Evolutionary conservation across 1,140 invertebrate species (phyloP), one percentile per base, ranked within the genome.

Genomic region (Sarcophaga peregrina): DNA sequence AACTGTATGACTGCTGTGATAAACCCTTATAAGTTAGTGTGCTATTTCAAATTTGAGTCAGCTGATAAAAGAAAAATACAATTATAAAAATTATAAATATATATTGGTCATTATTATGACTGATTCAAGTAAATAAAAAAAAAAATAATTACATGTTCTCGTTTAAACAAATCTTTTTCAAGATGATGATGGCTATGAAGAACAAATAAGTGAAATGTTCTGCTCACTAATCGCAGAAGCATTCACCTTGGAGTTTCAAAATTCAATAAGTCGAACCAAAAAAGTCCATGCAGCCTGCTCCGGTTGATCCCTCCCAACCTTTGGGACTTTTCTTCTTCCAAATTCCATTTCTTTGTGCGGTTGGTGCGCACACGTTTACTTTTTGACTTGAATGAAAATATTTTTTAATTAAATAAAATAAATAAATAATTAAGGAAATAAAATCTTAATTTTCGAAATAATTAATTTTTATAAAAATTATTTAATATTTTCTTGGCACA

Each of bases 101-200:
- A 17, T 47, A 48, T 17, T 47, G 48, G 75, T 48, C 46, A 46
- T 78, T n/a, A 4, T 78, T 8, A 46, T 78, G 75, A 9, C 46
- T 46, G 75, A 48, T 13, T 78, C 46, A 47, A 78, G 75, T 78
- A 78, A 78, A 10, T 78, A 58, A 11, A 10, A 58, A 58, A n/a
- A 11, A 58, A 58, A 8, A 48, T 48, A 47, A 37, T 37, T 37
- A 13, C 46, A 2, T 13, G 17, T 78, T 78, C 8, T 17, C 5
- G 48, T 48, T 48, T 47, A 47, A 48, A 78, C n/a, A 13, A 0
- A 10, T 78, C 7, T 47, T 13, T 50, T 48, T 48, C n/a, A 6
- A 80, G 76, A n/a, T 54, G 48, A 80, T 54, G 76, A 80, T 11
- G 46, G 52, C n/a, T 15, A 50, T 5, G 76, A 82, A 82, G 80